A percentile compares a stretch with the other conserved stretches of the same genome.
Conservation (phyloP, 1,140 invertebrate genomes). For the Drosophila burlai region DNA sequence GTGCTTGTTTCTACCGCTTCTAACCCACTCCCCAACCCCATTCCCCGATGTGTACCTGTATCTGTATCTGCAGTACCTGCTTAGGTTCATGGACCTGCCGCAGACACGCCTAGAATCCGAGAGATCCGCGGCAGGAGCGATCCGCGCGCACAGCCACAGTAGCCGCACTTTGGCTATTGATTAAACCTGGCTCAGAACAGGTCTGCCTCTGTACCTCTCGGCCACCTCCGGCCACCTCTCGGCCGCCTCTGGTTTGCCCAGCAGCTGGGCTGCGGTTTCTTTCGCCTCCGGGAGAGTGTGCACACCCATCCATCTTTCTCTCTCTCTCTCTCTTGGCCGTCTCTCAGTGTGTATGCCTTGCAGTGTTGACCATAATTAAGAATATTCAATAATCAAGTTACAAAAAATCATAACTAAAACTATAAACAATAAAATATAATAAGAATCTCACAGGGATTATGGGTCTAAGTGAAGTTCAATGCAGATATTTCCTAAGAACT, state of each 20-base stretch:
- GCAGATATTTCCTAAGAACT: background rate
- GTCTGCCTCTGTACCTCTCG: slow-evolving; percentile 47
- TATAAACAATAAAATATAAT: background rate
- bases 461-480: background rate
- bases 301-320: slow-evolving; percentile 28
- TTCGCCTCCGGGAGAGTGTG: slow-evolving; percentile 48
- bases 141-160: slow-evolving; percentile 41
- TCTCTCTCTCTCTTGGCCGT: slow-evolving; percentile 13
- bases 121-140: slow-evolving; percentile 50
- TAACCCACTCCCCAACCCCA: background rate
- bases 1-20: slow-evolving; percentile 21
- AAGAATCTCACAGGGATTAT: background rate
- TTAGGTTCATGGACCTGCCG: slow-evolving; percentile 80
- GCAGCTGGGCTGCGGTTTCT: slow-evolving; percentile 33
- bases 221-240: background rate
- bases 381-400: background rate
- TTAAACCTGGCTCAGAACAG: slow-evolving; percentile 80
- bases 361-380: slow-evolving; percentile 24
- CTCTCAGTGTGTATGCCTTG: slow-evolving; percentile 64
- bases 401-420: background rate
- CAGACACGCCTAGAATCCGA: slow-evolving; percentile 80
- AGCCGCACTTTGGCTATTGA: slow-evolving; percentile 67
- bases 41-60: slow-evolving; percentile 13
- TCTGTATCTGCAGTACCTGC: slow-evolving; percentile 23
- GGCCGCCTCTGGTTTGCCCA: slow-evolving; percentile 12